phyloP scores from a whole-genome alignment of 2,113 vertebrate genomes.

The Lophochroa leadbeateri region DNA sequence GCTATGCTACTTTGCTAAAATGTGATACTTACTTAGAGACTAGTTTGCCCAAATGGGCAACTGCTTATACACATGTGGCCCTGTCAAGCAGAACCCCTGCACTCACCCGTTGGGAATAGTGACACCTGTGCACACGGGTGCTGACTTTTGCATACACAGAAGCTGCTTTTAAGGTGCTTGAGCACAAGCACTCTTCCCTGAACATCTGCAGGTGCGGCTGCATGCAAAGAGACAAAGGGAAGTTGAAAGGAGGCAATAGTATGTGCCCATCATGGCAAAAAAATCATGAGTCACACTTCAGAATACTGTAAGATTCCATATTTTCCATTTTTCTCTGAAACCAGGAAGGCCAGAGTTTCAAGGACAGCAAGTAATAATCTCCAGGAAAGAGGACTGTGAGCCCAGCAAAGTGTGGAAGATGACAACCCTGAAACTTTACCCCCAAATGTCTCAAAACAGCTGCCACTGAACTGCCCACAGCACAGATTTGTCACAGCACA shows the following conservation, averaged over 20 bases:
- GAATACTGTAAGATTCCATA: not conserved
- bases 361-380: not conserved
- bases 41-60: not conserved
- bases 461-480: not conserved
- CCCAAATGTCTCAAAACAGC: not conserved
- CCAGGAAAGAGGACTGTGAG: not conserved
- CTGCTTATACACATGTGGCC: not conserved
- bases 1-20: not conserved
- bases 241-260: slow-evolving; percentile 32
- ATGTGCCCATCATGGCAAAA: slow-evolving; percentile 1
- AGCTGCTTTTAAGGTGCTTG: slow-evolving; percentile 51
- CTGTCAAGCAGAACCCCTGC: slow-evolving; percentile 45
- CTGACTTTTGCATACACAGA: slow-evolving; percentile 64
- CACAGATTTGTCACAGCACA: not conserved
- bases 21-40: not conserved
- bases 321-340: not conserved
- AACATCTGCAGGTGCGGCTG: slow-evolving; percentile 62
- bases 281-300: slow-evolving; percentile 37
- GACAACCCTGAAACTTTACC: not conserved
- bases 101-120: slow-evolving; percentile 25
- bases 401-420: not conserved
- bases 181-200: slow-evolving; percentile 39
- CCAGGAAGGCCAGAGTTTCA: not conserved
- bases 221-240: slow-evolving; percentile 58
- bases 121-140: slow-evolving; percentile 51